Base-by-base conservation (phyloP, 92 coral and sea anemone species). In the Paramuricea clavata region DNA sequence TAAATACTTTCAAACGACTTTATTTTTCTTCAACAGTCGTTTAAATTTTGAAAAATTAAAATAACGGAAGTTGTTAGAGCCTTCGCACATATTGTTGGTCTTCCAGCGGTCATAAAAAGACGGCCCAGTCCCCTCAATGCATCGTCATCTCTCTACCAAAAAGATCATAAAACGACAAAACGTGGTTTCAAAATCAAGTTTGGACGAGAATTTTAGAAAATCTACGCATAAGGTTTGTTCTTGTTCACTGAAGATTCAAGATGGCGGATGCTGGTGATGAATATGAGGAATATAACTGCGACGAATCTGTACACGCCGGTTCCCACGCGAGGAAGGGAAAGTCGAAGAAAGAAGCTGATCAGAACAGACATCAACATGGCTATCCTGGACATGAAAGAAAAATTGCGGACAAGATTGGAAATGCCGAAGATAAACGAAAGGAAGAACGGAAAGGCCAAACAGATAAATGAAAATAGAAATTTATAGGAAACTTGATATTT, bases 281-380 rank as follows among this genome's bases (percentile, higher is more conserved):
- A 50, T 94, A 91, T 62, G 99, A 94, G 41, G 98, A 96, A 71
- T 94, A 94, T 85, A 92, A 96, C 78, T 94, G 91, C 80, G 99
- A 96, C 73, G 99, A 96, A 6, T 76, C 86, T 74, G 81, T 96
- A 13, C 98, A 95, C 49, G 91, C 93, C 36, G 86, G 93, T 12
- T 82, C 76, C 7, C 92, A 77, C 31, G 70, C 92, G 12, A 56
- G 89, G 47, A 93, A 93, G 49, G 97, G 97, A 5, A 92, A 92
- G 50, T 52, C 94, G n/a, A 95, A 95, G 94, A 92, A 94, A 57
- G 98, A 95, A 69, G 98, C 98, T 0, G 88, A 93, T 19, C 95
- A 92, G 69, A 94, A 92, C 70, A 95, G 94, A 82, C 83, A 78
- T 78, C 52, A 47, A 19, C 83, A 78, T 19, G 33, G 56, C 26